phyloP scores from a whole-genome alignment of 92 coral and sea anemone genomes.

The Palythoa grandis region DNA sequence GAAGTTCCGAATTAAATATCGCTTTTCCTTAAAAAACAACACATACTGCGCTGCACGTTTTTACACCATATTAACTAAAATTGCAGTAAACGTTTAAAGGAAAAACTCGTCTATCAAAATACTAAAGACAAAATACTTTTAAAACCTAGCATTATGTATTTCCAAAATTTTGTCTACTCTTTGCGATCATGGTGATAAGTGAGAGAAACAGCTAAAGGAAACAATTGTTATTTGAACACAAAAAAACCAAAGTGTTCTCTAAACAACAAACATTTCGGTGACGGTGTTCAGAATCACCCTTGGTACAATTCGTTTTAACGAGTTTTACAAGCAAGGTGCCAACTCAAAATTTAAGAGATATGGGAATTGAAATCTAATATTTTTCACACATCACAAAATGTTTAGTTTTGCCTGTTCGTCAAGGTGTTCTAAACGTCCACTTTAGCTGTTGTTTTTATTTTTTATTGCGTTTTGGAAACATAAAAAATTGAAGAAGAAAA shows the following conservation, averaged over 20 bases:
- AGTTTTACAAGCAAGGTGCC: neutral
- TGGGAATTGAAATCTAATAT: neutral
- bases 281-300: neutral
- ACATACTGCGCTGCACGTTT: neutral
- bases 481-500: too few relatives aligned
- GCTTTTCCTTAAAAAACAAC: neutral
- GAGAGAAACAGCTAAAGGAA: neutral
- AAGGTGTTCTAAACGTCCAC: too few relatives aligned
- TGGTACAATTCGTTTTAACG: neutral
- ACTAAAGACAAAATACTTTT: neutral
- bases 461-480: too few relatives aligned
- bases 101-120: neutral
- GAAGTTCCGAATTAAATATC: neutral
- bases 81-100: neutral
- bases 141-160: neutral
- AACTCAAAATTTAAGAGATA: neutral
- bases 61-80: neutral
- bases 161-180: neutral
- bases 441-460: too few relatives aligned
- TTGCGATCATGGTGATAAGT: neutral
- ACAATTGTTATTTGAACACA: neutral
- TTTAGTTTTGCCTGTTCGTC: neutral
- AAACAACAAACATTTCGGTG: neutral
- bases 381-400: neutral
- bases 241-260: neutral